Percentiles rank a stretch among this genome's conserved stretches.
Conservation (phyloP, 2,888 invertebrate genomes). For the Malachius bipustulatus region DNA sequence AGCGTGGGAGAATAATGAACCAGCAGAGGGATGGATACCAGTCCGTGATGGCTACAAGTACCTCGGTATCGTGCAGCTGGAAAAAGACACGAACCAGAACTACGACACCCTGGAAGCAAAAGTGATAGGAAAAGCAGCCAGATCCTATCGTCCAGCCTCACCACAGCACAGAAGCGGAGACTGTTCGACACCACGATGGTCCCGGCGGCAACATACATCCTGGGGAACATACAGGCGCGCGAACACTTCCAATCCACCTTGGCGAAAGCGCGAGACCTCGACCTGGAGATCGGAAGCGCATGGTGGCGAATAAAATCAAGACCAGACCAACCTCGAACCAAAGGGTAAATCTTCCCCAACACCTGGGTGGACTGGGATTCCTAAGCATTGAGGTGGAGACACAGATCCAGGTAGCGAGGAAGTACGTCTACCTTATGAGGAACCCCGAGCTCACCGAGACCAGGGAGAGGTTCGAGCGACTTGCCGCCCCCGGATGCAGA, state of each 20-base stretch:
- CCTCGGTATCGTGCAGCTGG: slow-evolving; percentile 1
- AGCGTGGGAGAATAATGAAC: neutral
- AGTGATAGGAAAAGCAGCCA: neutral
- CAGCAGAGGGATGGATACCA: neutral
- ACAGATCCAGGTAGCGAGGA: slow-evolving; percentile 11
- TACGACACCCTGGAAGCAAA: neutral
- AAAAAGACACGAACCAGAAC: neutral
- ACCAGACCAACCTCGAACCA: too few relatives aligned
- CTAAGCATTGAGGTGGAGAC: slow-evolving; percentile 11
- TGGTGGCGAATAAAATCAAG: too few relatives aligned
- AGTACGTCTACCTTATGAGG: slow-evolving; percentile 1
- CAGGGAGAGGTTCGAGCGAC: neutral
- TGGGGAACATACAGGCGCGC: neutral
- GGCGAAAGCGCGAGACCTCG: neutral
- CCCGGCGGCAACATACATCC: neutral
- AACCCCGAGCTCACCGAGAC: slow-evolving; percentile 8
- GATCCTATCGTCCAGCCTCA: neutral
- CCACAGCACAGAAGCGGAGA: neutral
- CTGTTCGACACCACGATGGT: slow-evolving; percentile 2
- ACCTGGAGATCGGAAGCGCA: neutral
- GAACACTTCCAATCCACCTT: neutral
- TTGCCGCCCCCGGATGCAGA: slow-evolving; percentile 8
- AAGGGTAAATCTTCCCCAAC: too few relatives aligned
- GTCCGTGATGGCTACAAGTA: slow-evolving; percentile 4
- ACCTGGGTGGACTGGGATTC: slow-evolving; percentile 4